These are phyloP conservation scores for Simalia tracyae DNA, from an alignment of 2,797 vertebrate genomes.

Conservation along the genomic window DNA sequence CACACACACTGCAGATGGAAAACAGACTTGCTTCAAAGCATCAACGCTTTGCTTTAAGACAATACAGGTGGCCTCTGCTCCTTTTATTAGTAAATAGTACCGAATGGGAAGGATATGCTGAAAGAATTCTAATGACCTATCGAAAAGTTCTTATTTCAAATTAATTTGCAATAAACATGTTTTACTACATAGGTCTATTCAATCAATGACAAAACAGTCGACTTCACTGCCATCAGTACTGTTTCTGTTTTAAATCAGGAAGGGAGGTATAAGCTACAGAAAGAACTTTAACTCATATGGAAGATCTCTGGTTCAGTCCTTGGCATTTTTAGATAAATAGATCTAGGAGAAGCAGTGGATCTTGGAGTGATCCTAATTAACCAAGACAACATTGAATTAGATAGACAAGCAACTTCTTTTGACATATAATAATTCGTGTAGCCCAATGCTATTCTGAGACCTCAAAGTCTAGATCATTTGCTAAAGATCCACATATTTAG, in stretches of 20 bases:
- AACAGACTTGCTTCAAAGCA: not conserved
- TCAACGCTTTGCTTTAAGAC: not conserved
- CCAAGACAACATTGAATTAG: not conserved
- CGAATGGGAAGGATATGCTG: not conserved
- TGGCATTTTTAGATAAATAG: not conserved
- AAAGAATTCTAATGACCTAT: not conserved
- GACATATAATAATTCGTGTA: not conserved
- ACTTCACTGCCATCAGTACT: not conserved
- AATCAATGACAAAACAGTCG: not conserved
- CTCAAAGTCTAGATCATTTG: not conserved
- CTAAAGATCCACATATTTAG: not conserved
- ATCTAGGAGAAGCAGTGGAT: not conserved
- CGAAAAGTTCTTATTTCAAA: not conserved
- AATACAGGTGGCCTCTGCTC: not conserved
- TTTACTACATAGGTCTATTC: not conserved
- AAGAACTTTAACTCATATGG: not conserved
- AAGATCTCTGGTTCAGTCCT: not conserved
- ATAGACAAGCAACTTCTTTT: not conserved
- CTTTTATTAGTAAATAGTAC: not conserved
- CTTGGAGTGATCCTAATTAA: not conserved
- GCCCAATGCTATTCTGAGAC: not conserved
- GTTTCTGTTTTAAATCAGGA: not conserved
- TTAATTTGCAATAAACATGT: constrained; percentile 1
- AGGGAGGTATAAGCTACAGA: not conserved
- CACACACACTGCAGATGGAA: not conserved